phyloP scores from a whole-genome alignment of 2,888 invertebrate genomes.

The Prosapia bicincta region DNA sequence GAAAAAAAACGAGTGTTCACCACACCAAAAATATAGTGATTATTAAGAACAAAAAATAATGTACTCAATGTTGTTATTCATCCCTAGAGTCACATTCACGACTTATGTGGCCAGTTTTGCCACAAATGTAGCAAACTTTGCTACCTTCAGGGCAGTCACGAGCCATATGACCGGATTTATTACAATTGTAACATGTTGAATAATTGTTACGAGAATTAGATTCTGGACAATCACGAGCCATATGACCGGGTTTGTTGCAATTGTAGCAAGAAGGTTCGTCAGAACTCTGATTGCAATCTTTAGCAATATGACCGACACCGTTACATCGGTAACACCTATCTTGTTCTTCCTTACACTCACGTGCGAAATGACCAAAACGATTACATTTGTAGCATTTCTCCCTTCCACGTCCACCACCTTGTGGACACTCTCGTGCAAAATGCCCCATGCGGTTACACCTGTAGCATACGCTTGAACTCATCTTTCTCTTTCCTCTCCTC shows the following conservation, averaged over 20 bases:
- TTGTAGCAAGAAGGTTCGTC: conserved; percentile 54
- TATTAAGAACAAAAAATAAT: background rate
- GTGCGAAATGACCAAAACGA: conserved; percentile 87
- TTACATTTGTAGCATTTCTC: conserved; percentile 97
- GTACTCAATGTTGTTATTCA: background rate
- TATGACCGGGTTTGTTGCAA: conserved; percentile 69
- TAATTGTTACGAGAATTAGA: conserved; percentile 52
- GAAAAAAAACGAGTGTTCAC: background rate
- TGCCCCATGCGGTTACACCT: conserved; percentile 92
- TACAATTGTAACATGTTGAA: conserved; percentile 61
- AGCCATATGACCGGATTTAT: conserved; percentile 67
- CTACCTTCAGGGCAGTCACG: conserved; percentile 57
- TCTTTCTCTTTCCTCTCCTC: conserved; percentile 41
- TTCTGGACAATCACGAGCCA: conserved; percentile 60
- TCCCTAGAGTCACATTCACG: conserved; percentile 65
- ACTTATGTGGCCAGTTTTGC: conserved; percentile 86
- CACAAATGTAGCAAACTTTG: conserved; percentile 90
- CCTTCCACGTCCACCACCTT: conserved; percentile 61
- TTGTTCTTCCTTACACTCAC: conserved; percentile 90
- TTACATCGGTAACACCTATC: conserved; percentile 73
- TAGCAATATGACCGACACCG: conserved; percentile 89
- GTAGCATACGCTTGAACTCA: conserved; percentile 86
- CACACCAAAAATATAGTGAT: background rate
- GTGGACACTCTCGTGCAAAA: conserved; percentile 89
- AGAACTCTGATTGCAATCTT: conserved; percentile 75